Base-by-base conservation (phyloP, 2,797 vertebrate genomes). In the Lemur catta region DNA sequence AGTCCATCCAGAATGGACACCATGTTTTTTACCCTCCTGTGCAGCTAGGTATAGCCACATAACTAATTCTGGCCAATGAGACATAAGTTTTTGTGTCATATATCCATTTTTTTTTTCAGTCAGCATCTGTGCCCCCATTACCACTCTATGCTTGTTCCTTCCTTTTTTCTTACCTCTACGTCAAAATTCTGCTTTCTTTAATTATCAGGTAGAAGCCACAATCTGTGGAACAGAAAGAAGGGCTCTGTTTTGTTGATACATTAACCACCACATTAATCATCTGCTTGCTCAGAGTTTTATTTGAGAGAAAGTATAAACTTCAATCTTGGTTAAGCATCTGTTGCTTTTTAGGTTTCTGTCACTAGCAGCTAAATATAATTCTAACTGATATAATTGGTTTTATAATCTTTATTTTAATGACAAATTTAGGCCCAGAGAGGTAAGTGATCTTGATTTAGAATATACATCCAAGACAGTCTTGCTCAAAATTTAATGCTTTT, bases 331-430 rank as follows among this genome's bases (percentile, higher is more conserved):
- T 61, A 84, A 79, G 9, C 18, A 18, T 78, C 35, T 50, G 46
- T 43, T 94, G 35, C n/a, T 41, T 85, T 65, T 67, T 84, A 20
- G 1, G 17, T 79, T 94, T 94, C 61, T 86, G 22, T 71, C 22
- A 74, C 33, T 48, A 41, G 17, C 9, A 91, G 28, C 46, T 93
- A 63, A 52, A 81, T 74, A 79, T 57, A 94, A 94, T 57, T 50
- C 43, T 79, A 48, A 55, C 1, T 50, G 41, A 38, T 71, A 38
- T 22, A 76, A 86, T 81, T 87, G 18, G 6, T 57, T 55, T 91
- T 79, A 9, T 88, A 65, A 28, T 71, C 22, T n/a, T 84, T 80
- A 81, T 74, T 79, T n/a, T 91, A 82, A 72, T 97, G 91, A 92
- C 8, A 96, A 41, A 52, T 33, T 48, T 61, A 67, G 63, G 22